phyloP scores from a whole-genome alignment of 2,888 invertebrate genomes.

The Patella depressa region DNA sequence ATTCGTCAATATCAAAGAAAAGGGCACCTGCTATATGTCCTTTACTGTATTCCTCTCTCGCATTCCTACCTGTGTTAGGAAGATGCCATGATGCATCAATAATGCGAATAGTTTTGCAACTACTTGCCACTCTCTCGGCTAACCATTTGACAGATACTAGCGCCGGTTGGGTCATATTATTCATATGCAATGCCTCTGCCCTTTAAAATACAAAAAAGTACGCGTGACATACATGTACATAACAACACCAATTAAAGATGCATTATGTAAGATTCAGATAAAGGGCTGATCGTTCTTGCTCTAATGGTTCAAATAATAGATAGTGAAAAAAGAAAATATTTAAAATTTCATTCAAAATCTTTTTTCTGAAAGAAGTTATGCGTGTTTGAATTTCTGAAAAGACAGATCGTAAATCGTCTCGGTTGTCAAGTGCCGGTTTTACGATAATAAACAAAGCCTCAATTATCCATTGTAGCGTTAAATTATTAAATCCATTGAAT shows the following conservation, averaged over 20 bases:
- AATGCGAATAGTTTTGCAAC: conserved; percentile 48
- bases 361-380: no score
- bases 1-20: conserved; percentile 67
- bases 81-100: conserved; percentile 65
- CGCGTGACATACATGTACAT: background rate
- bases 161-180: background rate
- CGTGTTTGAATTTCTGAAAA: no score
- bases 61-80: conserved; percentile 54
- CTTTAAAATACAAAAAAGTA: background rate
- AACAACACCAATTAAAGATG: background rate
- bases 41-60: conserved; percentile 50
- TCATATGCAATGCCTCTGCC: background rate
- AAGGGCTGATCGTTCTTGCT: no score
- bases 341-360: no score
- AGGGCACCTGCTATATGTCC: conserved; percentile 65
- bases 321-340: no score
- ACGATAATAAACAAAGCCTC: no score
- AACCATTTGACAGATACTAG: conserved; percentile 37
- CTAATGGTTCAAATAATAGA: no score
- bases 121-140: conserved; percentile 18
- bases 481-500: no score
- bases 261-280: no score
- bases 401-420: no score
- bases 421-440: no score
- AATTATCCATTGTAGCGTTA: no score